Evolutionary conservation across 2,797 vertebrate genomes (phyloP).

Genomic region (Acrossocheilus fasciatus): DNA sequence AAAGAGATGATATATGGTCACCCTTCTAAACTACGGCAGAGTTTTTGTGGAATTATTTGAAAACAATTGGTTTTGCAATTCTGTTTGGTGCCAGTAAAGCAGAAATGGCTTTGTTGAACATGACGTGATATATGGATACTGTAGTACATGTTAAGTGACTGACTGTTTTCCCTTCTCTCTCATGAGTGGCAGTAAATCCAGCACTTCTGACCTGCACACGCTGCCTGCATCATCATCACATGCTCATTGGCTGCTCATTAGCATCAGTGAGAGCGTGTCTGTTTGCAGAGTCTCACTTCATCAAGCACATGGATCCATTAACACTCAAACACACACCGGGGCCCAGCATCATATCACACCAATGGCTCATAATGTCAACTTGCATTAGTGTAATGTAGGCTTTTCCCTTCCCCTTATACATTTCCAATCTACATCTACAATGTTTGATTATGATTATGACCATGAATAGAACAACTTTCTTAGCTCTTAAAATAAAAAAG

Average conservation of each 20-base stretch:
- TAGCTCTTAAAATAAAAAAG: not conserved
- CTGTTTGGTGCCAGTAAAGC: not conserved
- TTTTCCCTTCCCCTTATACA: not conserved
- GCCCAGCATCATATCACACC: not conserved
- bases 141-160: not conserved
- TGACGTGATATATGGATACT: not conserved
- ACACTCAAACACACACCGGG: constrained; percentile 18
- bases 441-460: constrained; percentile 6
- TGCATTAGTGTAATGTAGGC: not conserved
- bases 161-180: not conserved
- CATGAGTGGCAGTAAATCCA: constrained; percentile 2
- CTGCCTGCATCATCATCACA: constrained; percentile 10
- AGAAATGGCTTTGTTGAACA: constrained; percentile 22
- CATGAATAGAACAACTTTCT: not conserved
- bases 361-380: constrained; percentile 14
- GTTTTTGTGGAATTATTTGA: not conserved
- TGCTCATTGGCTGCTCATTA: constrained; percentile 19
- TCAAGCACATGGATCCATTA: constrained; percentile 28
- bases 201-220: not conserved
- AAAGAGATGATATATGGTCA: not conserved
- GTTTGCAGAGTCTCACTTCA: constrained; percentile 25
- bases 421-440: not conserved
- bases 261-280: not conserved
- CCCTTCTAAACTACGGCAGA: not conserved
- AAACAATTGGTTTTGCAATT: not conserved